Evolutionary conservation across 1,140 invertebrate species (phyloP).

Genomic region (Drosophila elegans): DNA sequence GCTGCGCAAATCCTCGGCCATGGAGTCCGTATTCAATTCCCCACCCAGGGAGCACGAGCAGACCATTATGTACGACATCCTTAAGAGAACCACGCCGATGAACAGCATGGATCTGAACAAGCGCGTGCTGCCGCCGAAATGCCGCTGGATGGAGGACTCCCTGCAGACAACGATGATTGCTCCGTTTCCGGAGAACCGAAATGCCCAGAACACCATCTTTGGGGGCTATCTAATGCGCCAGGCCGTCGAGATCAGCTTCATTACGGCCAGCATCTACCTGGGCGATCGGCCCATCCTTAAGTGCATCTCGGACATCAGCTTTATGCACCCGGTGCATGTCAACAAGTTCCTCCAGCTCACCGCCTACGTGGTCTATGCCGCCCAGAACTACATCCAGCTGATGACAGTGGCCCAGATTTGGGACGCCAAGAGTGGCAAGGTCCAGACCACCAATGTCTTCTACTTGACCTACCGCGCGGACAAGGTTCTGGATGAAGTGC

Average conservation of each 20-base stretch:
- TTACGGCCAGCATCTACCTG: slow-evolving; percentile 87
- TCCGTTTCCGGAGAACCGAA: slow-evolving; percentile 85
- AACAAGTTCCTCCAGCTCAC: slow-evolving; percentile 89
- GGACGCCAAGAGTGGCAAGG: slow-evolving; percentile 86
- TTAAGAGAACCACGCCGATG: slow-evolving; percentile 87
- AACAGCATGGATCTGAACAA: slow-evolving; percentile 85
- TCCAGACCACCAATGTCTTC: slow-evolving; percentile 90
- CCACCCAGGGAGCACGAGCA: slow-evolving; percentile 89
- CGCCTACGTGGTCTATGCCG: slow-evolving; percentile 89
- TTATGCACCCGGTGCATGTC: slow-evolving; percentile 89
- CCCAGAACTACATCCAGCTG: slow-evolving; percentile 88
- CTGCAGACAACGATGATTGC: slow-evolving; percentile 59
- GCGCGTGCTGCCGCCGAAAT: slow-evolving; percentile 86
- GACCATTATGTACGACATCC: slow-evolving; percentile 88
- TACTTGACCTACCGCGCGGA: slow-evolving; percentile 89
- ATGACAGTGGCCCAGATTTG: slow-evolving; percentile 89
- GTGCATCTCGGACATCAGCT: slow-evolving; percentile 90
- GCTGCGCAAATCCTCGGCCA: slow-evolving; percentile 82
- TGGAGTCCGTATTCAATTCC: slow-evolving; percentile 87
- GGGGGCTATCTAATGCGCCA: slow-evolving; percentile 93
- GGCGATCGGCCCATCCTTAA: slow-evolving; percentile 86
- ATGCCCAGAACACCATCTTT: slow-evolving; percentile 93
- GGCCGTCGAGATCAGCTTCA: slow-evolving; percentile 90
- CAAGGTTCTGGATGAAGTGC: slow-evolving; percentile 86
- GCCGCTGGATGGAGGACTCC: slow-evolving; percentile 88